Percentiles rank a stretch among this genome's conserved stretches.
phyloP scores from a whole-genome alignment of 2,797 vertebrate species.

The Nyctalus aviator region DNA sequence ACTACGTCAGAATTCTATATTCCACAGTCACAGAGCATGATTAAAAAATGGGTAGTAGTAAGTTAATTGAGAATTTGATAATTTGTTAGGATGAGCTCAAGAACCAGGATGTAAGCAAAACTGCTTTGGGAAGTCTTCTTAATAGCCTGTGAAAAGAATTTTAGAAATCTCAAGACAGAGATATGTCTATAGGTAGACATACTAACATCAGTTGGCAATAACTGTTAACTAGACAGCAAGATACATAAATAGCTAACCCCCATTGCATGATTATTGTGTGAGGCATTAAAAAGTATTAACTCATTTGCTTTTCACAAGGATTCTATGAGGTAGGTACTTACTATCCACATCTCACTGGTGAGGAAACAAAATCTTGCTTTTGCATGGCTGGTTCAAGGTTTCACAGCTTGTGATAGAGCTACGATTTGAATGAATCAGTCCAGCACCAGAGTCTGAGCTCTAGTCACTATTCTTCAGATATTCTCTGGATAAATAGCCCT shows the following conservation, averaged over 20 bases:
- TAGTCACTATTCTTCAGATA: neutral
- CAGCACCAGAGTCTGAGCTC: neutral
- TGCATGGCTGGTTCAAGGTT: neutral
- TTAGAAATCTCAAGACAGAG: neutral
- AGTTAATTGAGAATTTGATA: neutral
- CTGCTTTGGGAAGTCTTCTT: neutral
- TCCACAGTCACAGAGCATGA: neutral
- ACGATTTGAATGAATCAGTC: neutral
- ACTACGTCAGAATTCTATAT: neutral
- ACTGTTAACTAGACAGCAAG: neutral
- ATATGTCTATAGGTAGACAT: neutral
- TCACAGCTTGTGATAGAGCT: neutral
- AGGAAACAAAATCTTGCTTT: slow-evolving; percentile 23
- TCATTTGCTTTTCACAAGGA: neutral
- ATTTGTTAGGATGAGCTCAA: neutral
- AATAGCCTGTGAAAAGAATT: slow-evolving; percentile 2
- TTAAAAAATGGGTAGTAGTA: neutral
- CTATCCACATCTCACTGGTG: neutral
- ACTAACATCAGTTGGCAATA: neutral
- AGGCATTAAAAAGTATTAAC: neutral
- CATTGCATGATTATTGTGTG: neutral
- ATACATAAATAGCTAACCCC: no score
- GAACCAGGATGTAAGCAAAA: slow-evolving; percentile 10
- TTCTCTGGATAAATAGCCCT: neutral
- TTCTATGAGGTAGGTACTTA: neutral